Evolutionary conservation across 2,797 vertebrate genomes (phyloP).

Genomic region (Muraenolepis orangiensis): DNA sequence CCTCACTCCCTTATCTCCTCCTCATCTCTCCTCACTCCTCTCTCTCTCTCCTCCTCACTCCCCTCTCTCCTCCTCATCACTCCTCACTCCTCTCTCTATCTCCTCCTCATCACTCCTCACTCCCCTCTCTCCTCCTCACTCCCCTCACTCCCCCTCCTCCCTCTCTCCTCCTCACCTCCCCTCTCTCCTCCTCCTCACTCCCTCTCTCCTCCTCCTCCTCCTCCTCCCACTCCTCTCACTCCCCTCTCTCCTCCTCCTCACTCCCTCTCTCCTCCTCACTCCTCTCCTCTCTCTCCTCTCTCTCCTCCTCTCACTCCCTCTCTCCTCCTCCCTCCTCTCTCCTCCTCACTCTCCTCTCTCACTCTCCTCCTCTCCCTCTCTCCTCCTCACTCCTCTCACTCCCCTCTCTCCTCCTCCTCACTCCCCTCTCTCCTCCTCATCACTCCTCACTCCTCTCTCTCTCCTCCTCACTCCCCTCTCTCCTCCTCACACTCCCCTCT

Average conservation of each 20-base stretch:
- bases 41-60: constrained; percentile 80
- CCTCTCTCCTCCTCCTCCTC: not conserved
- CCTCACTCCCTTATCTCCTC: constrained; percentile 89
- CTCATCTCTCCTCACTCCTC: constrained; percentile 63
- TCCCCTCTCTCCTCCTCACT: constrained; percentile 37
- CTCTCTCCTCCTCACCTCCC: constrained; percentile 51
- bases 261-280: constrained; percentile 47
- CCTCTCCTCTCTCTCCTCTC: constrained; percentile 79
- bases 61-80: constrained; percentile 74
- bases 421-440: constrained; percentile 9
- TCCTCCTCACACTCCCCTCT: constrained; percentile 82
- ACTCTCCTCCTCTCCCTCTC: constrained; percentile 55
- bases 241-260: constrained; percentile 6
- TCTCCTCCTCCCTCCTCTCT: constrained; percentile 32
- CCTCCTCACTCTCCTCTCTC: constrained; percentile 84
- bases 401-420: not conserved
- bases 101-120: constrained; percentile 86
- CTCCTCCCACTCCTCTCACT: no score
- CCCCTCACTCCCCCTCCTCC: constrained; percentile 90
- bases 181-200: constrained; percentile 88
- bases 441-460: constrained; percentile 19
- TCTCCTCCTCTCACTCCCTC: constrained; percentile 80
- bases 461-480: constrained; percentile 75
- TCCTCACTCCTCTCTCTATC: constrained; percentile 19
- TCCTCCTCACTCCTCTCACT: constrained; percentile 85